Conservation (phyloP, 2,888 invertebrate genomes). For the Heliconius sara region DNA sequence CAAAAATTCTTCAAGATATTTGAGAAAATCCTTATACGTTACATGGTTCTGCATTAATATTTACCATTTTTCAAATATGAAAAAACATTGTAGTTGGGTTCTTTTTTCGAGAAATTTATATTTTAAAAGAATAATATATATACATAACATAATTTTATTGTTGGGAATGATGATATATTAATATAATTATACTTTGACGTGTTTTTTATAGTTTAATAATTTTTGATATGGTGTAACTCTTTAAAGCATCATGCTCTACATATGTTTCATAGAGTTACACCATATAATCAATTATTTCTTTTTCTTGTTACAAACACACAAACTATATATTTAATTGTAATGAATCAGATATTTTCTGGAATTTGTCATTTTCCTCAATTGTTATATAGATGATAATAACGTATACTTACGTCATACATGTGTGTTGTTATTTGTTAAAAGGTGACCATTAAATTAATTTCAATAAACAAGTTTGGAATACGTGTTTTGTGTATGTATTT, state of each 20-base stretch:
- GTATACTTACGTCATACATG: not conserved
- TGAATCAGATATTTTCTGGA: slow-evolving; percentile 9
- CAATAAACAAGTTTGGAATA: not conserved
- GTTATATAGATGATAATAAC: not conserved
- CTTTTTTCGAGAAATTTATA: too few species aligned
- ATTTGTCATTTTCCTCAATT: slow-evolving; percentile 12
- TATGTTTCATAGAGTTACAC: not conserved
- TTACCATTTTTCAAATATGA: too few species aligned
- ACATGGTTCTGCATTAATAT: slow-evolving; percentile 83
- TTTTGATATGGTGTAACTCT: not conserved
- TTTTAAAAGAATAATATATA: too few species aligned
- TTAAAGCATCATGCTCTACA: not conserved
- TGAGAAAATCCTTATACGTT: slow-evolving; percentile 87
- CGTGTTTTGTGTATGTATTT: not conserved
- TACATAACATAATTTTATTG: too few species aligned
- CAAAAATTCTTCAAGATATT: slow-evolving; percentile 86
- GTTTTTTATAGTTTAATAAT: not conserved
- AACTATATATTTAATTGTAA: not conserved
- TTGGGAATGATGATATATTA: too few species aligned
- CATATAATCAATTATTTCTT: not conserved
- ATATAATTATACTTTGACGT: too few species aligned
- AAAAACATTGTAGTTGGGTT: too few species aligned
- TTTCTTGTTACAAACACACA: not conserved
- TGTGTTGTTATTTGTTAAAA: not conserved
- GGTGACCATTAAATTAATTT: not conserved